These are phyloP conservation scores for Coboldia fuscipes DNA, from an alignment of 1,140 invertebrate genomes.

Conservation along the genomic window DNA sequence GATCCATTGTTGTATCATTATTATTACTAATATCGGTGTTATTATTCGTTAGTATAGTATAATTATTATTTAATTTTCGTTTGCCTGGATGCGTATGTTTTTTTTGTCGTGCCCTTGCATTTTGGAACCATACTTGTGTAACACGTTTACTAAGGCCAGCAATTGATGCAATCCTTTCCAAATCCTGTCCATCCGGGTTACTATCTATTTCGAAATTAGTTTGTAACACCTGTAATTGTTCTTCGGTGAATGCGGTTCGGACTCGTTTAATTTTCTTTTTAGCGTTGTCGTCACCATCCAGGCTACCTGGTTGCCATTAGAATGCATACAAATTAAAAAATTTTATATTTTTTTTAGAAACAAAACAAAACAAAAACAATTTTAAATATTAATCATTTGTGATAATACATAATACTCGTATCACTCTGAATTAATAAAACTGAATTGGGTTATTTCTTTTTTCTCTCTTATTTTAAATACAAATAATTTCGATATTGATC, in stretches of 20 bases:
- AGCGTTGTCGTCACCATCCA: slow-evolving; percentile 66
- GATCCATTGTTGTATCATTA: too few relatives aligned
- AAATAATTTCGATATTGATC: too few relatives aligned
- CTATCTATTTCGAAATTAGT: slow-evolving; percentile 95
- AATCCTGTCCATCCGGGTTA: slow-evolving; percentile 94
- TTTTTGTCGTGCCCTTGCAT: slow-evolving; percentile 93
- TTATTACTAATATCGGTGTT: too few relatives aligned
- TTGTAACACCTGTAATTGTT: slow-evolving; percentile 89
- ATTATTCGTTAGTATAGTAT: too few relatives aligned
- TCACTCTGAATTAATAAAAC: too few relatives aligned
- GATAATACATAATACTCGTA: too few relatives aligned
- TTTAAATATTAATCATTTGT: not conserved
- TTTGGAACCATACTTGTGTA: slow-evolving; percentile 99
- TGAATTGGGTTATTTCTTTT: too few relatives aligned
- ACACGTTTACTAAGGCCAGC: slow-evolving; percentile 96
- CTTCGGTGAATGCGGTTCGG: slow-evolving; percentile 94
- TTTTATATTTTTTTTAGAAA: too few relatives aligned
- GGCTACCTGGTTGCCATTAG: slow-evolving; percentile 40
- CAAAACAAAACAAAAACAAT: not conserved
- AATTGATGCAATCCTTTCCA: slow-evolving; percentile 91
- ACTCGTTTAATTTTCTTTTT: slow-evolving; percentile 93
- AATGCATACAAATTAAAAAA: not conserved
- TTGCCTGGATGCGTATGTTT: slow-evolving; percentile 73
- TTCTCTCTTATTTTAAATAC: too few relatives aligned
- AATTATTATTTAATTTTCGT: too few relatives aligned